Conservation (phyloP, 1,140 invertebrate species). For the Pseudomyrmex dendroicus region DNA sequence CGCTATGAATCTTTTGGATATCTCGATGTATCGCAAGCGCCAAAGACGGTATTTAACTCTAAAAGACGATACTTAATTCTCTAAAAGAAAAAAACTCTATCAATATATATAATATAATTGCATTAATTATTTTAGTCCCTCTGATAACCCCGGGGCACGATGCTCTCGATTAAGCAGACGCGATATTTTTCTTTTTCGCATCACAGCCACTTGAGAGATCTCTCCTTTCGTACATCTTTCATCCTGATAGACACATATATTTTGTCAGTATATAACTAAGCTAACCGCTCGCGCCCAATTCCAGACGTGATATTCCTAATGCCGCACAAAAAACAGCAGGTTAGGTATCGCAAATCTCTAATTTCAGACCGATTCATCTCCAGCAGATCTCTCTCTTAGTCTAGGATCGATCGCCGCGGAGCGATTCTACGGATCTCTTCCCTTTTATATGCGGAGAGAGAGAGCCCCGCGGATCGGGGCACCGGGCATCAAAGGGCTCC, state of each 20-base stretch:
- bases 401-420: conserved; percentile 75
- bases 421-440: conserved; percentile 66
- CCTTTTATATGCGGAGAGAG: conserved; percentile 60
- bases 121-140: too few species aligned
- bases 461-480: conserved; percentile 66
- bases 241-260: not conserved
- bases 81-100: too few species aligned
- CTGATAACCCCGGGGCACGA: too few species aligned
- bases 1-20: not conserved
- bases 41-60: too few species aligned
- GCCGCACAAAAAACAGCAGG: conserved; percentile 32
- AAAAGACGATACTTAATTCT: too few species aligned
- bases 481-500: conserved; percentile 82
- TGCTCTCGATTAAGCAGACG: not conserved
- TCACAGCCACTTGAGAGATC: not conserved
- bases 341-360: conserved; percentile 70
- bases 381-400: conserved; percentile 54
- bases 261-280: not conserved
- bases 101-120: too few species aligned
- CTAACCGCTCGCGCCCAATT: not conserved
- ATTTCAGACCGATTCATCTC: conserved; percentile 69
- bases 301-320: conserved; percentile 13
- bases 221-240: not conserved
- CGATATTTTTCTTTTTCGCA: conserved; percentile 12
- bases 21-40: not conserved